A percentile compares a stretch with the other conserved stretches of the same genome.
Evolutionary conservation across 2,797 vertebrate genomes (phyloP).

Genomic region (Telmatherina bonti): DNA sequence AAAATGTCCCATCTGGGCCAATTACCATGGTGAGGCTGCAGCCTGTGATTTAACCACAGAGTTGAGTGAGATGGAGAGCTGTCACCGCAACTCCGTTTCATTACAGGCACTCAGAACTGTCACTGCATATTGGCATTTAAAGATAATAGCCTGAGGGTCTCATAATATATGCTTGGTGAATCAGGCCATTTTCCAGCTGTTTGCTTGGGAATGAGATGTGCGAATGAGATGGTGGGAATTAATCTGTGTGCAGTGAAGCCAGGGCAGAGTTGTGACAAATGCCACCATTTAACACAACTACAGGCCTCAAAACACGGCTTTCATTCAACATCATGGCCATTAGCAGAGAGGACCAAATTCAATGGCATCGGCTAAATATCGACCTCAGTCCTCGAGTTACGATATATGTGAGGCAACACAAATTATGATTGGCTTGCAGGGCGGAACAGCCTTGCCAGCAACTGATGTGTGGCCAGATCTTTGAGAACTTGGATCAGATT

Average conservation of each 20-base stretch:
- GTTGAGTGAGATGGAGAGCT: constrained; percentile 53
- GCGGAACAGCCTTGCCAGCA: constrained; percentile 48
- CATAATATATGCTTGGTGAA: constrained; percentile 46
- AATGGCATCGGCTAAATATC: constrained; percentile 40
- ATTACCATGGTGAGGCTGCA: constrained; percentile 63
- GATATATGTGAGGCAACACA: constrained; percentile 50
- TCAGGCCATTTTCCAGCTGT: constrained; percentile 57
- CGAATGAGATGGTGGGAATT: constrained; percentile 36
- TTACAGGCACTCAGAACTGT: constrained; percentile 49
- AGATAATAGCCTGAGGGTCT: constrained; percentile 64
- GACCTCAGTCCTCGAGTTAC: constrained; percentile 35
- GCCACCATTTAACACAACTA: constrained; percentile 39
- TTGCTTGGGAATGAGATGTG: constrained; percentile 31
- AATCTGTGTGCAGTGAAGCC: constrained; percentile 38
- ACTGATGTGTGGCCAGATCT: constrained; percentile 64
- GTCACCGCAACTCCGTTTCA: constrained; percentile 61
- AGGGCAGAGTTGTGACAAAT: constrained; percentile 40
- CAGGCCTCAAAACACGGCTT: constrained; percentile 50
- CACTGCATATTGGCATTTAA: constrained; percentile 51
- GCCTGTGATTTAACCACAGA: constrained; percentile 55
- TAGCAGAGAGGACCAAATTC: constrained; percentile 54
- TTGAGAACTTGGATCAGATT: constrained; percentile 66
- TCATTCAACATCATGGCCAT: constrained; percentile 47
- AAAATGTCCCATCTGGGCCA: constrained; percentile 74
- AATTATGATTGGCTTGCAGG: constrained; percentile 57